Evolutionary conservation across 2,113 vertebrate species (phyloP), one percentile per base, ranked within the genome.

Genomic region (Prionailurus viverrinus): DNA sequence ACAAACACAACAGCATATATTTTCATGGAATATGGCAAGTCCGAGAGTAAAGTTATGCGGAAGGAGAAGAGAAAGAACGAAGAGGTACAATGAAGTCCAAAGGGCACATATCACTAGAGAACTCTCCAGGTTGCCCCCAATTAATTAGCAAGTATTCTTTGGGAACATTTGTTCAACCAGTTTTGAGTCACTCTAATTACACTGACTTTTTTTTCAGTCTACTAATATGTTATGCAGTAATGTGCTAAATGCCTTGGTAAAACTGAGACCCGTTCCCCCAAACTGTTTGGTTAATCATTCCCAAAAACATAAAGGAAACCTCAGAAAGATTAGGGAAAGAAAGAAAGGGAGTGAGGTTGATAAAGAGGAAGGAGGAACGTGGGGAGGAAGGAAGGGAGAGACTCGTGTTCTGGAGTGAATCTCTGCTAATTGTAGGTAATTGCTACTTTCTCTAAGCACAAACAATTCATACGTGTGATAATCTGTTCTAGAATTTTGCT

Each of bases 151-250:
- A 61, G 31, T 3, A 5, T 94, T 94, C 83, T 82, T 78, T 90
- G 45, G 55, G 45, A 98, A 78, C 25, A 76, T 84, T 91, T 92
- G 88, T 82, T 95, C 65, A 96, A 94, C 39, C 69, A 94, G 31
- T 74, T 90, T 93, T 87, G 78, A 96, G 66, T 74, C 81, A 90
- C 41, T 11, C 29, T 97, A 91, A 97, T 92, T 95, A 95, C 48
- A 94, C 4, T 78, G 29, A 33, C 19, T 1, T 51, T 84, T 83
- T 39, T 55, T 45, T 31, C 27, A 1, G 19, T 73, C n/a, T 74
- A 81, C 13, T 81, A 45, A 68, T 93, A 29, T 63, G 39, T 69
- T 95, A 48, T 79, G 4, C 23, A 79, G 25, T 74, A 96, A 74
- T 36, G 39, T 71, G 14, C 61, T 96, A 84, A 88, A 74, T 88